A percentile compares a stretch with the other conserved stretches of the same genome.
phyloP scores from a whole-genome alignment of 2,113 vertebrate species.

The Alexandromys fortis region DNA sequence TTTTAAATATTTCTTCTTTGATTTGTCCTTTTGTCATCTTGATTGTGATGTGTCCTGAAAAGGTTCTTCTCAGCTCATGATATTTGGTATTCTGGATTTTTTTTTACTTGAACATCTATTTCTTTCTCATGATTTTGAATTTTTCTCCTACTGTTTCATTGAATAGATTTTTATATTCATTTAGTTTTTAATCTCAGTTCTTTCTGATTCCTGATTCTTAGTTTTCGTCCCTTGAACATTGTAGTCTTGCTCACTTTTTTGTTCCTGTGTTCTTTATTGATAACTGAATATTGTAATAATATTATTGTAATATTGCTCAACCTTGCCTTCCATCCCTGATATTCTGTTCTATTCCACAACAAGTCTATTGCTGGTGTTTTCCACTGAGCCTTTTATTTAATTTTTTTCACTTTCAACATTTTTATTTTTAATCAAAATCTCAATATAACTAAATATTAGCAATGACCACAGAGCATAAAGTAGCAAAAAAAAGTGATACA shows the following conservation, averaged over 20 bases:
- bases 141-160: not conserved
- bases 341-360: not conserved
- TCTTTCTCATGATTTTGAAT: not conserved
- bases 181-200: not conserved
- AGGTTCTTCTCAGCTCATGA: not conserved
- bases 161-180: not conserved
- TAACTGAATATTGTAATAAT: not conserved
- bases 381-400: not conserved
- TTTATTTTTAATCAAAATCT: not conserved
- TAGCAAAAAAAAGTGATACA: not conserved
- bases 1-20: not conserved
- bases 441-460: not conserved
- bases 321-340: not conserved
- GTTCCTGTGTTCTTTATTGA: not conserved
- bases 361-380: not conserved
- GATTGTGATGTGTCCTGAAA: not conserved
- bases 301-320: too few relatives aligned
- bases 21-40: not conserved
- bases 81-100: not conserved
- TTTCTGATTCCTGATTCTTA: not conserved
- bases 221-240: not conserved
- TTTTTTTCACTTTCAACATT: not conserved
- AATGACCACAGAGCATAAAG: not conserved
- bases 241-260: not conserved
- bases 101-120: not conserved